These are phyloP conservation scores for Carapus acus DNA, from an alignment of 2,797 vertebrate genomes.

Conservation along the genomic window DNA sequence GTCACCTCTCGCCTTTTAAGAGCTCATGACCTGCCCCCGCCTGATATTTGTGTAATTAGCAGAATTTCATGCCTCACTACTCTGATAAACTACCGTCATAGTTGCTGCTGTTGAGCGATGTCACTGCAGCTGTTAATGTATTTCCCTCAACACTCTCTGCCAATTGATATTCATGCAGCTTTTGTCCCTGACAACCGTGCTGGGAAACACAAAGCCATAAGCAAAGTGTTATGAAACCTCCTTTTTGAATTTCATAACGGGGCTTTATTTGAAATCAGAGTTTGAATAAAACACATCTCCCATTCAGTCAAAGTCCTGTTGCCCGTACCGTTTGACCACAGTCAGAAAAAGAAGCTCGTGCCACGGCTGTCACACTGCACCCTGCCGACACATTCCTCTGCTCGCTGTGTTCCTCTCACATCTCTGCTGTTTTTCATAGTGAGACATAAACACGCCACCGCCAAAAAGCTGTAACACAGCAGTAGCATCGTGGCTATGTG, in stretches of 20 bases:
- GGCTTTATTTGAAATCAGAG: conserved; percentile 14
- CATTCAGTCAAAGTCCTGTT: conserved; percentile 8
- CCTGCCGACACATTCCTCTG: conserved; percentile 62
- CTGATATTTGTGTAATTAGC: conserved; percentile 18
- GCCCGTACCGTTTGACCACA: conserved; percentile 4
- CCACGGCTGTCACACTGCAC: conserved; percentile 47
- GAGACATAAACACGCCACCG: too few species aligned
- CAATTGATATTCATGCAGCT: conserved; percentile 31
- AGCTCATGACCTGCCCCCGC: neutral
- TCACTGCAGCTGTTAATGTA: conserved; percentile 32
- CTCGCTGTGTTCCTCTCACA: conserved; percentile 52
- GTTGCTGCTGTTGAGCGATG: conserved; percentile 6
- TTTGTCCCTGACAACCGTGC: conserved; percentile 13
- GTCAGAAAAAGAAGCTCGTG: conserved; percentile 26
- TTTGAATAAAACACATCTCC: conserved; percentile 17
- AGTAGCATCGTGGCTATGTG: too few species aligned
- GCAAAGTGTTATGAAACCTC: neutral
- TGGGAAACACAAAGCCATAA: conserved; percentile 11
- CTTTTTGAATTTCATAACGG: conserved; percentile 5
- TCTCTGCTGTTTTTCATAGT: conserved; percentile 47
- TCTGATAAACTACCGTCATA: conserved; percentile 16
- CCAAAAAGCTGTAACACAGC: conserved; percentile 31
- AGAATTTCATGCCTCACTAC: conserved; percentile 13
- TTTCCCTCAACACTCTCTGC: conserved; percentile 23
- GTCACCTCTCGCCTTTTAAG: neutral